Evolutionary conservation across 2,888 invertebrate species (phyloP).

Genomic region (Sceliomorpha sp.): DNA sequence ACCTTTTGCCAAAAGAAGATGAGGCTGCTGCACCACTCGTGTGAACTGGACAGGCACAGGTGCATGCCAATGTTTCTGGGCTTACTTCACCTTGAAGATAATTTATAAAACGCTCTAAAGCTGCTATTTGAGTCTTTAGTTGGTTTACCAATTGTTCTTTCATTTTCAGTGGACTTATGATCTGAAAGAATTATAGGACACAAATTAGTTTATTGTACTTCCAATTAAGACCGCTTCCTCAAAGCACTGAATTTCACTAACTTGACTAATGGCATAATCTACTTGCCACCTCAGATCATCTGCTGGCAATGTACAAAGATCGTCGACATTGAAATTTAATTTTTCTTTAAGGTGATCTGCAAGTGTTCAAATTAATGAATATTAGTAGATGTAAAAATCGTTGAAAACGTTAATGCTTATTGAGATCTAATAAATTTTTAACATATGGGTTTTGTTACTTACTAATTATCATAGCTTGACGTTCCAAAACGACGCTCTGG

Average conservation of each 20-base stretch:
- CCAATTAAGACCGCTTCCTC: constrained; percentile 44
- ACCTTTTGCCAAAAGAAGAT: constrained; percentile 70
- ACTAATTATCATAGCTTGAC: constrained; percentile 93
- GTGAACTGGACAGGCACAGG: constrained; percentile 81
- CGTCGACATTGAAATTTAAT: constrained; percentile 92
- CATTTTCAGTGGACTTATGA: constrained; percentile 96
- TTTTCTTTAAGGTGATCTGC: constrained; percentile 90
- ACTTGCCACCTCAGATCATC: constrained; percentile 94
- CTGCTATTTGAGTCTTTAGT: constrained; percentile 97
- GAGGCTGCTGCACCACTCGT: constrained; percentile 65
- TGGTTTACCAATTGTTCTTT: constrained; percentile 98
- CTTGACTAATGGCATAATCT: constrained; percentile 92
- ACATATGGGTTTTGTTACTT: constrained; percentile 61
- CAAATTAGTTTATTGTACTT: constrained; percentile 1
- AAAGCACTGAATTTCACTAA: too few species aligned
- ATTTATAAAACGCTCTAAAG: constrained; percentile 97
- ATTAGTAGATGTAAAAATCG: too few species aligned
- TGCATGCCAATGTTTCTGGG: constrained; percentile 81
- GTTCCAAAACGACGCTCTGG: constrained; percentile 89
- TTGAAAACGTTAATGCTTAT: too few species aligned
- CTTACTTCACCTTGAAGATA: constrained; percentile 91
- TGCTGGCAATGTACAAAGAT: constrained; percentile 87
- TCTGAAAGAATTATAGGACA: too few species aligned
- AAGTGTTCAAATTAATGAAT: too few species aligned
- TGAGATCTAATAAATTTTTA: too few species aligned